Base-by-base conservation (phyloP, 2,113 vertebrate species). In the Stomatorhinus ivindoensis region DNA sequence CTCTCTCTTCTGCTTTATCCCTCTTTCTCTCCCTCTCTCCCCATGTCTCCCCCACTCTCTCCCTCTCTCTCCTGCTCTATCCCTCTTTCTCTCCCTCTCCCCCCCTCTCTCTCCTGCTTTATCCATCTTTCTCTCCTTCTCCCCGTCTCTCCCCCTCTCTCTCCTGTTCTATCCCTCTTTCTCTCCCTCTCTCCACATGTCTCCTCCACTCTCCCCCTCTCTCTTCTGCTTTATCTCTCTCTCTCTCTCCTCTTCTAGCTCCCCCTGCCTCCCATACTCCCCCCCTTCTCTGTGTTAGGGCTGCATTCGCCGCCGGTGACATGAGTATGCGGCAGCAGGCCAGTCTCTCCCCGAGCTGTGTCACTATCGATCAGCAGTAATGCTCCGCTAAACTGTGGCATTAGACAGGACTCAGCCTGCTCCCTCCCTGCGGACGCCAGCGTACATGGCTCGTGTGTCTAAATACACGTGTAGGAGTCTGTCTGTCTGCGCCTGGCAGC, bases 331-430 rank as follows among this genome's bases (percentile, higher is more conserved):
- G 94, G 91, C 87, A 50, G 86, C 88, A 87, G 89, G 53, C 58
- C 39, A 44, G 31, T n/a, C 15, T n/a, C 92, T 94, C 94, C 93
- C 93, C 89, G 90, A 89, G 92, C 93, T 92, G 89, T 93, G 91
- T 91, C 90, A 91, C 93, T 94, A 95, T 95, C 94, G 95, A 95
- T 96, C 94, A 89, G 91, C 91, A 19, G 92, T 94, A 93, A 95
- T 94, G 94, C 95, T 95, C 93, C 93, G 92, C 93, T 95, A 95
- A 95, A 94, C 94, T 94, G 92, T 93, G 83, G 94, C 93, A 93
- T 94, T 94, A 94, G 88, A 15, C 93, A 92, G 92, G 93, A 93
- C 90, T 90, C 58, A 89, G 92, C 91, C 90, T n/a, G 76, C 90
- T 61, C 42, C 82, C 87, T 88, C 87, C 48, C 58, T 69, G 86